These are phyloP conservation scores for Macrochelys suwanniensis DNA, from an alignment of 2,797 vertebrate genomes.

Conservation along the genomic window DNA sequence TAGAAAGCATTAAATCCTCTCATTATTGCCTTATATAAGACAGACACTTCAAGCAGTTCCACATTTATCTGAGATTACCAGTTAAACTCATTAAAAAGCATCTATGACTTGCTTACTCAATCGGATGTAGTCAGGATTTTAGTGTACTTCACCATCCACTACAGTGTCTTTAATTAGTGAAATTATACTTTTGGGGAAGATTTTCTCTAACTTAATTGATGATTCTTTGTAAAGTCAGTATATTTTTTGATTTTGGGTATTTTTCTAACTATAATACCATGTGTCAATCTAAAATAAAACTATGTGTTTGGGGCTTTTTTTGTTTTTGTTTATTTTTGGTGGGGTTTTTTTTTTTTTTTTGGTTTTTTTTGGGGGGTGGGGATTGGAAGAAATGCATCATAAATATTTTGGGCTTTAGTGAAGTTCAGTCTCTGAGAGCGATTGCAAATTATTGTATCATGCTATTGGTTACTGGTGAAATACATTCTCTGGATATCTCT, in stretches of 20 bases:
- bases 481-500: slow-evolving; percentile 65
- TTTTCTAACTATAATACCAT: slow-evolving; percentile 28
- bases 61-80: slow-evolving; percentile 77
- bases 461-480: slow-evolving; percentile 52
- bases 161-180: slow-evolving; percentile 72
- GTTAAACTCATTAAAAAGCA: slow-evolving; percentile 77
- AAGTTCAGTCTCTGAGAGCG: slow-evolving; percentile 29
- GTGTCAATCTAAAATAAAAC: slow-evolving; percentile 53
- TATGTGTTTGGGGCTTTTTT: slow-evolving; percentile 5
- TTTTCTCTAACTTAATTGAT: slow-evolving; percentile 52
- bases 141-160: slow-evolving; percentile 51
- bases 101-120: slow-evolving; percentile 51
- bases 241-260: background rate
- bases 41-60: slow-evolving; percentile 69
- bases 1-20: slow-evolving; percentile 74
- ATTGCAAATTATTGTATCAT: slow-evolving; percentile 23
- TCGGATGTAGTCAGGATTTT: slow-evolving; percentile 60
- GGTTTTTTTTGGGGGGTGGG: slow-evolving; percentile 33
- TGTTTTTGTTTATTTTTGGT: background rate
- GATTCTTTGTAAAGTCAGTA: slow-evolving; percentile 6
- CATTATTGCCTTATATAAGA: slow-evolving; percentile 71
- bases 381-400: slow-evolving; percentile 49
- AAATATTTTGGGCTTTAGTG: slow-evolving; percentile 53
- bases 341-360: slow-evolving; percentile 37
- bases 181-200: slow-evolving; percentile 62